Evolutionary conservation across 2,113 vertebrate species (phyloP).

Genomic region (Phoxinus phoxinus): DNA sequence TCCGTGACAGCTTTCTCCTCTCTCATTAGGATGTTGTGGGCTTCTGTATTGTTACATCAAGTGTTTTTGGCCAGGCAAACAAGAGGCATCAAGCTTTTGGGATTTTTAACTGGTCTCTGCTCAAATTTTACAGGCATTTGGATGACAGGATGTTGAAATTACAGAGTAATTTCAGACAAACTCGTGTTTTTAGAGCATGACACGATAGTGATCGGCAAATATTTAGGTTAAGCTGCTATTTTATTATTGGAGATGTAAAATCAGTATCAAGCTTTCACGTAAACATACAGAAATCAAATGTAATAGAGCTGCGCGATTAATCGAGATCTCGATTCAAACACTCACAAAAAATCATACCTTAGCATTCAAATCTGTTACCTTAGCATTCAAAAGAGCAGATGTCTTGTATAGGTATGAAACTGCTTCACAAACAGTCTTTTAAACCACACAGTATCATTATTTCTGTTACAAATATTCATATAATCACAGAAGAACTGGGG

Average conservation of each 20-base stretch:
- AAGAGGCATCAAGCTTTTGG: background rate
- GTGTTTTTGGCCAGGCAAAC: background rate
- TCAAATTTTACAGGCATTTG: background rate
- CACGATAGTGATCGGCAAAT: background rate
- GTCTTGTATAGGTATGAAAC: too few relatives aligned
- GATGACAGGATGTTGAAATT: conserved; percentile 30
- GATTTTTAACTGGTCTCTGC: background rate
- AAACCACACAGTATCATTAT: too few relatives aligned
- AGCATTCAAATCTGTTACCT: too few relatives aligned
- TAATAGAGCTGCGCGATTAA: background rate
- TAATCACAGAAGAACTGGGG: too few relatives aligned
- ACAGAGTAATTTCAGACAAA: background rate
- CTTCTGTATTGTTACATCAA: background rate
- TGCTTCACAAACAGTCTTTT: too few relatives aligned
- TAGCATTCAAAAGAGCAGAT: too few relatives aligned
- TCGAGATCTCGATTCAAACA: too few relatives aligned
- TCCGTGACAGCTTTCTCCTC: background rate
- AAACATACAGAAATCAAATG: background rate
- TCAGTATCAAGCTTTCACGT: background rate
- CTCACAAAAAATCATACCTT: too few relatives aligned
- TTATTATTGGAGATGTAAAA: background rate
- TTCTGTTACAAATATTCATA: too few relatives aligned
- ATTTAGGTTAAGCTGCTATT: background rate
- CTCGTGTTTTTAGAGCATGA: background rate
- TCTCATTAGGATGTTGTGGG: background rate